Conservation (phyloP, 2,113 vertebrate species). For the Protobothrops mucrosquamatus region DNA sequence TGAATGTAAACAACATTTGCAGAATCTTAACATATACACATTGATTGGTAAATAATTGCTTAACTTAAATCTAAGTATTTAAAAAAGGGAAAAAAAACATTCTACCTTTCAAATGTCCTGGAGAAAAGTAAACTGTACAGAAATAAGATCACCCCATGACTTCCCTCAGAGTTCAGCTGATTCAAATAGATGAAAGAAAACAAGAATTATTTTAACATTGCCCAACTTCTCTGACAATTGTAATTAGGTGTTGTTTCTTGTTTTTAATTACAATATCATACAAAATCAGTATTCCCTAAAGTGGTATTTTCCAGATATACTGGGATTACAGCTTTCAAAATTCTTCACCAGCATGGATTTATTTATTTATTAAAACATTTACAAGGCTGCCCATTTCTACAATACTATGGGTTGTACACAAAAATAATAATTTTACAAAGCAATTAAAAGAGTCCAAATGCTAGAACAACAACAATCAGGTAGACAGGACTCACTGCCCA, state of each 20-base stretch:
- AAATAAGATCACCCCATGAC: constrained; percentile 83
- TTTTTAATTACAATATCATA: neutral
- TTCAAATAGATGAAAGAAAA: constrained; percentile 5
- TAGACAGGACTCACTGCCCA: neutral
- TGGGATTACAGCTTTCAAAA: neutral
- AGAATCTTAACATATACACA: neutral
- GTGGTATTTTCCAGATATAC: neutral
- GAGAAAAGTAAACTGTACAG: constrained; percentile 87
- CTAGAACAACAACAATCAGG: neutral
- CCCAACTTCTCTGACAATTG: neutral
- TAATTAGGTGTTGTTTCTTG: neutral
- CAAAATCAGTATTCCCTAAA: neutral
- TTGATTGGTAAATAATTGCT: neutral
- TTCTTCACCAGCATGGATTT: neutral
- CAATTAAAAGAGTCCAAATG: neutral
- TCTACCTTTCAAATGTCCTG: constrained; percentile 80
- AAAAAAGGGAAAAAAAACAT: neutral
- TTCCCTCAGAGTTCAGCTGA: constrained; percentile 78
- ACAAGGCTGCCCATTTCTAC: neutral
- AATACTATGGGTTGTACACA: neutral
- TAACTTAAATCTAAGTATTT: neutral
- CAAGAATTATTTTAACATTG: neutral
- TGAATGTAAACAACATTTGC: neutral
- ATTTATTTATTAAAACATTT: neutral
- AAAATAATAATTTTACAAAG: neutral